Evolutionary conservation across 2,797 vertebrate genomes (phyloP).

Genomic region (Steatocranus sp.): DNA sequence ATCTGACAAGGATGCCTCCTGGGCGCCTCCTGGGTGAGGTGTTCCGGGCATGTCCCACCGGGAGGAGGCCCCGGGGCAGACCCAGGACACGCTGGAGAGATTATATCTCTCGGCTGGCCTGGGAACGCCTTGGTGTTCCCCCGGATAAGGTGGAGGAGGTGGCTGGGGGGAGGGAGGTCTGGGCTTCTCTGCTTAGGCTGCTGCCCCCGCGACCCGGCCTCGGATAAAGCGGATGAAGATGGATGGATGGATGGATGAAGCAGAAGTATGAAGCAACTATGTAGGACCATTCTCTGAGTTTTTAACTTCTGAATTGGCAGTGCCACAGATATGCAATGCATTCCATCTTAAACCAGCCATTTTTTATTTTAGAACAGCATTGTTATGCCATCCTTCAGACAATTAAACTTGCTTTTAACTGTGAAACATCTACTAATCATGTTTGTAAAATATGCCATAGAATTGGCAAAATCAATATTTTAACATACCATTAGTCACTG

Average conservation of each 20-base stretch:
- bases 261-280: neutral
- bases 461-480: neutral
- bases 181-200: too few relatives aligned
- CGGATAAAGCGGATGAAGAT: too few relatives aligned
- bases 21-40: too few relatives aligned
- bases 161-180: too few relatives aligned
- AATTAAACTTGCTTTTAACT: neutral
- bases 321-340: neutral
- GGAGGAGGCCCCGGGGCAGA: too few relatives aligned
- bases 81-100: too few relatives aligned
- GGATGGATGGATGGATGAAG: neutral
- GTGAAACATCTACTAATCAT: neutral
- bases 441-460: neutral
- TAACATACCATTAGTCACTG: neutral
- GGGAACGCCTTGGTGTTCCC: too few relatives aligned
- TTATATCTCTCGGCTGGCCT: too few relatives aligned
- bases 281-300: neutral
- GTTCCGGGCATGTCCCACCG: too few relatives aligned
- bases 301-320: neutral
- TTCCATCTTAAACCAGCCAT: neutral
- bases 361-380: neutral
- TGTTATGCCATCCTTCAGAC: neutral
- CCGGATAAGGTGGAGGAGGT: too few relatives aligned
- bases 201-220: too few relatives aligned
- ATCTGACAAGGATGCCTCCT: too few relatives aligned